Evolutionary conservation across 2,113 vertebrate species (phyloP).

Genomic region (Laticauda laticaudata): DNA sequence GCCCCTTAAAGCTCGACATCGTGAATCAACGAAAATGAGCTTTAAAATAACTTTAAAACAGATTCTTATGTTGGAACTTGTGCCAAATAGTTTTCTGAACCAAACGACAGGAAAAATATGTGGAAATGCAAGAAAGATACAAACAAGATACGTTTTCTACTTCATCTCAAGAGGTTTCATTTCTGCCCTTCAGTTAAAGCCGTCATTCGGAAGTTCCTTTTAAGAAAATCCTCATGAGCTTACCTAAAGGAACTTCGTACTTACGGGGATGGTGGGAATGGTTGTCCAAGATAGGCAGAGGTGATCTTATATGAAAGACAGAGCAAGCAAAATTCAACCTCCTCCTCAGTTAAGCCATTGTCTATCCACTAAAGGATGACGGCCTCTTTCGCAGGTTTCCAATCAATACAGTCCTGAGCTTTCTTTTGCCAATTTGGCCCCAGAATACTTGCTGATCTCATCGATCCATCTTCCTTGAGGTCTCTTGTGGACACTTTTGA

Average conservation of each 20-base stretch:
- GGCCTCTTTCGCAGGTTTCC: not conserved
- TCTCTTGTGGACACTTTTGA: not conserved
- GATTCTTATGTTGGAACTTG: slow-evolving; percentile 46
- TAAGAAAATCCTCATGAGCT: not conserved
- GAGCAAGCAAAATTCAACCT: not conserved
- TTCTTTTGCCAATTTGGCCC: not conserved
- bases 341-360: not conserved
- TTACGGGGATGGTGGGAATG: not conserved
- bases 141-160: slow-evolving; percentile 43
- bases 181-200: slow-evolving; percentile 32
- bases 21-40: slow-evolving; percentile 51
- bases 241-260: not conserved
- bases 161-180: slow-evolving; percentile 42
- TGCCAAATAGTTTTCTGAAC: slow-evolving; percentile 43
- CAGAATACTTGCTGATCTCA: not conserved
- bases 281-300: not conserved
- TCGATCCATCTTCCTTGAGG: not conserved
- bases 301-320: not conserved
- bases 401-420: not conserved
- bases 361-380: not conserved
- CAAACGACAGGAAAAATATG: slow-evolving; percentile 45
- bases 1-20: slow-evolving; percentile 45
- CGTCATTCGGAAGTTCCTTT: not conserved
- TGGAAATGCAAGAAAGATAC: slow-evolving; percentile 28
- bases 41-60: slow-evolving; percentile 57